Base-by-base conservation (phyloP, 2,888 invertebrate genomes). In the Melanostoma mellinum region DNA sequence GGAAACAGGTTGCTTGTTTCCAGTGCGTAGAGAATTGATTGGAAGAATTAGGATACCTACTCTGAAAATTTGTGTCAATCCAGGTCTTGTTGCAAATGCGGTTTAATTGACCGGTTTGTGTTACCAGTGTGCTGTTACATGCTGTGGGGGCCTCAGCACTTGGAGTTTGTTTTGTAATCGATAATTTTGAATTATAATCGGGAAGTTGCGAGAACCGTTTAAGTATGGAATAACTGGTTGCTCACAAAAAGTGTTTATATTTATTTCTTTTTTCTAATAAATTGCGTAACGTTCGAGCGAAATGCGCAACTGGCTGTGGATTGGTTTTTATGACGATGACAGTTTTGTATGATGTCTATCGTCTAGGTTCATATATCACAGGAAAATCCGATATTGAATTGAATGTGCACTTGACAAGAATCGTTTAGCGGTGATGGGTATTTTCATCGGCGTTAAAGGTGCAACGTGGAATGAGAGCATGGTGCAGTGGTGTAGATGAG, bases 31-130 rank as follows among this genome's bases (percentile, higher is more conserved):
- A 63, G 6, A 65, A 74, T 73, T 44, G 40, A 35, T 50, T 40
- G 2, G 8, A 61, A 68, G 35, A 52, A 32, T 30, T 72, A 68
- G 56, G 60, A 76, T 72, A 32, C 6, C 20, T 20, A 35, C 63
- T 40, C 9, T 8, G 40, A 6, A 68, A 78, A 78, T 68, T 78
- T 82, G 72, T 82, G 82, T 82, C 82, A 74, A 78, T 73, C 53
- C 58, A 36, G 73, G 61, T 78, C 33, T 82, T 30, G 50, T 63
- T 58, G 68, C 46, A 53, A 73, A 82, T 82, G 82, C 78, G 40
- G 68, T 74, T 77, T 58, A 82, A 77, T 65, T 78, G 73, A 78
- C 82, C 78, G 78, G 82, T 82, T 82, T 74, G 35, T 50, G 30
- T 63, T 63, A 58, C 65, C 65, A 71, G 52, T 40, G 33, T 40